Percentiles rank a stretch among this genome's conserved stretches.
Evolutionary conservation across 2,797 vertebrate genomes (phyloP).

Genomic region (Cossypha heuglini): DNA sequence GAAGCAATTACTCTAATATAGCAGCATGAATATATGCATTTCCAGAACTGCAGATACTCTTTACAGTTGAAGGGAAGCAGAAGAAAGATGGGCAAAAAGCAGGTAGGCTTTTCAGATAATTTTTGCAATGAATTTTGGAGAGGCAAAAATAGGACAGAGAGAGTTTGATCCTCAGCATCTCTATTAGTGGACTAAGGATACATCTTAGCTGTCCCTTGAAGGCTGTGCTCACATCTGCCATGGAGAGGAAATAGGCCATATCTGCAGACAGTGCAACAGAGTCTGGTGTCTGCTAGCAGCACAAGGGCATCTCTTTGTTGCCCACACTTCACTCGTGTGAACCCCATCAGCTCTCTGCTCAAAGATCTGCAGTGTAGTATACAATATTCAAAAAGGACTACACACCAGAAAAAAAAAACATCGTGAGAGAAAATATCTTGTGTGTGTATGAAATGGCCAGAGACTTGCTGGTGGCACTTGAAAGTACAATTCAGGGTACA

Average conservation of each 20-base stretch:
- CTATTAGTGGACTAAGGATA: fast-evolving
- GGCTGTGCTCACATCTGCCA: too few species aligned
- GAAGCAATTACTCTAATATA: background rate
- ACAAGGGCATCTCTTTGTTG: fast-evolving
- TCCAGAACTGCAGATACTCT: background rate
- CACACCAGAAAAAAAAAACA: background rate
- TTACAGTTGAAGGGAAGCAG: background rate
- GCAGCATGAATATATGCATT: background rate
- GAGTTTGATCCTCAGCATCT: background rate
- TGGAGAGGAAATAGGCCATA: background rate
- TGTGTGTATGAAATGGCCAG: fast-evolving
- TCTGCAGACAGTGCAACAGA: background rate
- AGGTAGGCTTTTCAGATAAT: background rate
- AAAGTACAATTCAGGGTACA: background rate
- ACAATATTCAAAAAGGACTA: background rate
- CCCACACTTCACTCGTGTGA: background rate
- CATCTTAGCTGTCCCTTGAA: too few species aligned
- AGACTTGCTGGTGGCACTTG: background rate
- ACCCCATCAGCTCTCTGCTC: background rate
- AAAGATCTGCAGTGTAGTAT: background rate
- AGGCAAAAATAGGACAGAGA: background rate
- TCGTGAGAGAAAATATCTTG: background rate
- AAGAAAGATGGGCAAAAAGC: background rate
- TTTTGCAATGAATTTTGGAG: background rate
- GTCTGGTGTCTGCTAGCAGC: background rate